These are phyloP conservation scores for Atethmia centrago DNA, from an alignment of 2,888 invertebrate genomes.

Conservation along the genomic window DNA sequence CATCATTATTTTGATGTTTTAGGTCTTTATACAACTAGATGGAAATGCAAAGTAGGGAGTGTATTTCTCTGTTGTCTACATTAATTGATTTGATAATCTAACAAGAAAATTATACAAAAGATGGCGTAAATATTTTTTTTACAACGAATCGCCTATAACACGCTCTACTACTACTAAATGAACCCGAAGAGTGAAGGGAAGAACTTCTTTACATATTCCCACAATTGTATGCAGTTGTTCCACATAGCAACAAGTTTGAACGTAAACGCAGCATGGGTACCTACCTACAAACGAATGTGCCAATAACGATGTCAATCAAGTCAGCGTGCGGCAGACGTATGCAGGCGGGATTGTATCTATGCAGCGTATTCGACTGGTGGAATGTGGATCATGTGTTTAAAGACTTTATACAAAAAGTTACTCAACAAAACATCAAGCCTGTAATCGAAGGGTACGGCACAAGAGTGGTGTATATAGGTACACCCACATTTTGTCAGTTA, in stretches of 20 bases:
- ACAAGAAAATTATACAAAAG: neutral
- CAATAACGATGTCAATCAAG: conserved; percentile 43
- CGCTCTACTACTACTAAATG: neutral
- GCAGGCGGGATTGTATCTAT: conserved; percentile 1
- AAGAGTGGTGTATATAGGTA: too few relatives aligned
- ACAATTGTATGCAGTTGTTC: neutral
- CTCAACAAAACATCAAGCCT: too few relatives aligned
- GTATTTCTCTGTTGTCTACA: neutral
- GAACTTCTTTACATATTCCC: neutral
- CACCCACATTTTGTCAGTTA: too few relatives aligned
- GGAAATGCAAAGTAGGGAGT: neutral
- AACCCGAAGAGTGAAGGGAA: neutral
- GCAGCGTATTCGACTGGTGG: neutral
- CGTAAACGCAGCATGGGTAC: neutral
- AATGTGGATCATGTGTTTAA: conserved; percentile 12
- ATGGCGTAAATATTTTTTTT: neutral
- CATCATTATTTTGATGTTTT: neutral
- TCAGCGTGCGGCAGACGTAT: conserved; percentile 7
- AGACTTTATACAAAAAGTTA: neutral
- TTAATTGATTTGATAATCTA: neutral
- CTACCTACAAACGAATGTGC: neutral
- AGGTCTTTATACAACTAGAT: neutral
- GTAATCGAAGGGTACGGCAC: too few relatives aligned
- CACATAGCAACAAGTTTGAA: conserved; percentile 24
- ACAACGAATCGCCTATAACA: neutral